Percentiles rank a stretch among this genome's conserved stretches.
Evolutionary conservation across 2,888 invertebrate species (phyloP).

Genomic region (Rhagophthalmus giganteus): DNA sequence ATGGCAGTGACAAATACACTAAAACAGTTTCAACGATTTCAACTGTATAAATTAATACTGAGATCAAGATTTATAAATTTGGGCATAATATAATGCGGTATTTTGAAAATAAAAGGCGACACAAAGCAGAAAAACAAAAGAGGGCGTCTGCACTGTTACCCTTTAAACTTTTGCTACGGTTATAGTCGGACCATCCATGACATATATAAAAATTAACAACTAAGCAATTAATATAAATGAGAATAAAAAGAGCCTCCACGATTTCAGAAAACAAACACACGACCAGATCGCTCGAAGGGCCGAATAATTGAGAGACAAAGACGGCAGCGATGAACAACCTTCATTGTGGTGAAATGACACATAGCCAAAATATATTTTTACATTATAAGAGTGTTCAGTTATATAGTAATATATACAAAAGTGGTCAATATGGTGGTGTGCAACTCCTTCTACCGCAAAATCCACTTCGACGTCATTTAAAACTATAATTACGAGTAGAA

Average conservation of each 20-base stretch:
- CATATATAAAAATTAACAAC: too few relatives aligned
- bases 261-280: not conserved
- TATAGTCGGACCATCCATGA: not conserved
- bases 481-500: not conserved
- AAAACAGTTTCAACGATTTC: conserved; percentile 39
- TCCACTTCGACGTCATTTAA: not conserved
- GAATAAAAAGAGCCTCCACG: conserved; percentile 13
- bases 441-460: conserved; percentile 11
- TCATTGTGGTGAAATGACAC: conserved; percentile 11
- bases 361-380: conserved; percentile 24
- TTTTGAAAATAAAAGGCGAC: not conserved
- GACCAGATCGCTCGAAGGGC: conserved; percentile 7
- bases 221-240: conserved; percentile 7
- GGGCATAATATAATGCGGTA: conserved; percentile 12
- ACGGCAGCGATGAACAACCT: conserved; percentile 8
- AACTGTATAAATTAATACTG: conserved; percentile 50
- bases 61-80: conserved; percentile 44
- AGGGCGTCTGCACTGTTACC: not conserved
- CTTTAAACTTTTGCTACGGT: not conserved
- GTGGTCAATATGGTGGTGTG: conserved; percentile 37
- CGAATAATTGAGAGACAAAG: conserved; percentile 1
- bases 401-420: conserved; percentile 32
- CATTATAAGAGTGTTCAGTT: conserved; percentile 10
- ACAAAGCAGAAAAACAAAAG: conserved; percentile 1
- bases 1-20: conserved; percentile 49